Percentiles rank a stretch among this genome's conserved stretches.
These are phyloP conservation scores for Opisthocomus hoazin DNA, from an alignment of 2,113 vertebrate species.

Conservation along the genomic window DNA sequence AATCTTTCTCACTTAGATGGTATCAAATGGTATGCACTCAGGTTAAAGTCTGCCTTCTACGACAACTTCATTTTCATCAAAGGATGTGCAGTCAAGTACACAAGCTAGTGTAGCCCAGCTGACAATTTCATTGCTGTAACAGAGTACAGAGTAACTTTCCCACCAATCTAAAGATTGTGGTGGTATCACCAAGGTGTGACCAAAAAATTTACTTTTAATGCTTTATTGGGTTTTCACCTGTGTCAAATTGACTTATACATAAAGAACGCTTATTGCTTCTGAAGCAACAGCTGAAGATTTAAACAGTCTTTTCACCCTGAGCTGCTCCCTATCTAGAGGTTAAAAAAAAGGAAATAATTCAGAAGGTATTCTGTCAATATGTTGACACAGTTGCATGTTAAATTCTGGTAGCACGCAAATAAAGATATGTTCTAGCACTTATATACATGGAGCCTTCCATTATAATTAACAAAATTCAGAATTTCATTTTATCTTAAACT, in stretches of 20 bases:
- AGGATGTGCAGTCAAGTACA: background rate
- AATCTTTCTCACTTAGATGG: background rate
- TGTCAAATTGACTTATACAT: background rate
- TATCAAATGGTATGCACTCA: fast-evolving
- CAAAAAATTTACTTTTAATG: background rate
- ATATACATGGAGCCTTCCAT: background rate
- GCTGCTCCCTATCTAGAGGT: background rate
- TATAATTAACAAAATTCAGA: background rate
- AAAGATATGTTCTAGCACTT: background rate
- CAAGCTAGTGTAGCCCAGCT: background rate
- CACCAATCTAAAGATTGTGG: background rate
- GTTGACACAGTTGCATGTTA: background rate
- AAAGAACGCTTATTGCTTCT: background rate
- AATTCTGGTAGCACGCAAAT: background rate
- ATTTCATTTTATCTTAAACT: background rate
- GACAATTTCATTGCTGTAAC: background rate
- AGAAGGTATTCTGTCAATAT: background rate
- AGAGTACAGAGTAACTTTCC: background rate
- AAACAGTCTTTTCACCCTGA: background rate
- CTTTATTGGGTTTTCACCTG: background rate
- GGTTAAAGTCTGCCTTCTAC: background rate
- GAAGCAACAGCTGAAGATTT: background rate
- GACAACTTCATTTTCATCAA: background rate
- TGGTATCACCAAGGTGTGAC: background rate
- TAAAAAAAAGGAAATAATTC: background rate